These are phyloP conservation scores for Thryonomys swinderianus DNA, from an alignment of 2,113 vertebrate genomes.

Conservation along the genomic window DNA sequence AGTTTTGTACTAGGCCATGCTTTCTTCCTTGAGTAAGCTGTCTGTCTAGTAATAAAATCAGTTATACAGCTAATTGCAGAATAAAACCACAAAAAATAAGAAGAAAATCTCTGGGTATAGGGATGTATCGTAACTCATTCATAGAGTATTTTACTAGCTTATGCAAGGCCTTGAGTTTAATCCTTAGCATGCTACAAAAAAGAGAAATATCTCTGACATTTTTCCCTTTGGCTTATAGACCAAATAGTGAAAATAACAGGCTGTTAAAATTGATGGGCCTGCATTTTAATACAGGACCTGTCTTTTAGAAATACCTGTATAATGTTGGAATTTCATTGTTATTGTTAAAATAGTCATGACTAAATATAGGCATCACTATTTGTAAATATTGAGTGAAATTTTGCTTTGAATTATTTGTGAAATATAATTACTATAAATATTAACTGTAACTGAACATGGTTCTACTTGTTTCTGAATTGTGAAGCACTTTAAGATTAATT, in stretches of 20 bases:
- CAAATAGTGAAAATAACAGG: not conserved
- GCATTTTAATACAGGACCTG: not conserved
- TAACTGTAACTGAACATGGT: conserved; percentile 7
- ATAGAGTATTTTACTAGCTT: not conserved
- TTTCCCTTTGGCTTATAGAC: not conserved
- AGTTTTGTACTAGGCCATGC: not conserved
- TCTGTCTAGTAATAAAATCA: not conserved
- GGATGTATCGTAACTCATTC: not conserved
- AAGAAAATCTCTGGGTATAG: not conserved
- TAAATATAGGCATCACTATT: not conserved
- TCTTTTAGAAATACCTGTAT: not conserved
- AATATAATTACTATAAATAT: not conserved
- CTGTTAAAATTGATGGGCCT: not conserved
- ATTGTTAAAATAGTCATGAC: not conserved
- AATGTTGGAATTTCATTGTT: not conserved
- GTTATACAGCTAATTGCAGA: not conserved
- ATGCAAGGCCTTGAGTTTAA: not conserved
- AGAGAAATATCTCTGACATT: conserved; percentile 1
- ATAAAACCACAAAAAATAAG: conserved; percentile 25
- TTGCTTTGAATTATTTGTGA: not conserved
- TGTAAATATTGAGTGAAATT: not conserved
- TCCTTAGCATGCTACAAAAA: not conserved
- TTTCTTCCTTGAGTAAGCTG: not conserved
- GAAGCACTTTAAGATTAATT: conserved; percentile 18
- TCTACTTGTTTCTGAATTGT: not conserved